These are phyloP conservation scores for Aphelinus atriplicis DNA, from an alignment of 1,140 invertebrate genomes.

Conservation along the genomic window DNA sequence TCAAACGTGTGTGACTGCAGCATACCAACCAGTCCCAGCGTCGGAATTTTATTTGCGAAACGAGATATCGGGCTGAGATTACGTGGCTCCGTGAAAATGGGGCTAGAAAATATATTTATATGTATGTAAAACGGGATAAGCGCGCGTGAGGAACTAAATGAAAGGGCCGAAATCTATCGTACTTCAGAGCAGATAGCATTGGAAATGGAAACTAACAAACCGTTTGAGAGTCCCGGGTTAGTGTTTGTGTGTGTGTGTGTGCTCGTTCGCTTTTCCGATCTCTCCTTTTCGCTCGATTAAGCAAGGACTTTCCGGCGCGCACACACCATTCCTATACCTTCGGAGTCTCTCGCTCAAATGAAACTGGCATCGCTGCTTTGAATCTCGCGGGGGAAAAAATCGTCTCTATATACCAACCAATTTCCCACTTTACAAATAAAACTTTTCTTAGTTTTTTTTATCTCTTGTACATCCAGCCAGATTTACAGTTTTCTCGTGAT, in stretches of 20 bases:
- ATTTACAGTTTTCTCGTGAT: too few species aligned
- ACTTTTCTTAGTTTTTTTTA: too few species aligned
- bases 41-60: too few species aligned
- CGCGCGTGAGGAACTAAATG: neutral
- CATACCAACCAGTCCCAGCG: too few species aligned
- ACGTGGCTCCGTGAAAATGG: neutral
- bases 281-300: slow-evolving; percentile 13
- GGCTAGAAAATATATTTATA: neutral
- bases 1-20: too few species aligned
- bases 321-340: neutral
- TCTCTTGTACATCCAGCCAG: too few species aligned
- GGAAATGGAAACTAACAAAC: slow-evolving; percentile 8
- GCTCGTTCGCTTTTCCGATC: neutral
- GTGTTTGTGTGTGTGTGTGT: neutral
- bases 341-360: too few species aligned
- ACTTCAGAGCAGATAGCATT: neutral
- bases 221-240: neutral
- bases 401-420: too few species aligned
- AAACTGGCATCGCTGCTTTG: too few species aligned
- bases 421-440: too few species aligned
- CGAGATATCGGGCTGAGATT: too few species aligned
- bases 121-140: neutral
- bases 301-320: slow-evolving; percentile 2
- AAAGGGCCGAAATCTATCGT: slow-evolving; percentile 1
- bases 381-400: too few species aligned